A percentile compares a stretch with the other conserved stretches of the same genome.
Evolutionary conservation across 2,797 vertebrate genomes (phyloP).

Genomic region (Thalassophryne amazonica): DNA sequence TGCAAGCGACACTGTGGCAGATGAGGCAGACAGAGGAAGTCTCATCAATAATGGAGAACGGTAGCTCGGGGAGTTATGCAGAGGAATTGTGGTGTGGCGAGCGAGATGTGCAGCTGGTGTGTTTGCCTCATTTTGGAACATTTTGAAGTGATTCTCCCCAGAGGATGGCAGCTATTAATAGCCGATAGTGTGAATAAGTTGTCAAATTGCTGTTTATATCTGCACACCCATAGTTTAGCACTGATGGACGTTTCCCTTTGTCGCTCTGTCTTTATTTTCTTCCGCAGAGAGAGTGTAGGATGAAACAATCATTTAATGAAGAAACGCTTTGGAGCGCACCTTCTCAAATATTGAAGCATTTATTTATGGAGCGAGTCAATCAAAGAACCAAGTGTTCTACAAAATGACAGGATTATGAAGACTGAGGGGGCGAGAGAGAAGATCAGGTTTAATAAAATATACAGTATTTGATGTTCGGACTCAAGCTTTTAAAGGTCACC

Average conservation of each 20-base stretch:
- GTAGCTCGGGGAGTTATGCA: slow-evolving; percentile 47
- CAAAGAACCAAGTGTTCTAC: too few relatives aligned
- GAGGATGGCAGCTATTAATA: slow-evolving; percentile 47
- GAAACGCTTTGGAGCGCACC: too few relatives aligned
- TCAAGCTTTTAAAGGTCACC: too few relatives aligned
- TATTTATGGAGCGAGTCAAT: too few relatives aligned
- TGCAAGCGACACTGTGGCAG: slow-evolving; percentile 37
- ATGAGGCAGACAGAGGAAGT: slow-evolving; percentile 56
- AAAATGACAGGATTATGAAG: too few relatives aligned
- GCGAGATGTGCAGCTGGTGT: slow-evolving; percentile 61
- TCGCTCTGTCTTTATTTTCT: not conserved
- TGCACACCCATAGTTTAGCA: slow-evolving; percentile 6
- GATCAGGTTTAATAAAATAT: too few relatives aligned
- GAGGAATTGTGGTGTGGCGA: slow-evolving; percentile 46
- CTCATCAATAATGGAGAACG: slow-evolving; percentile 68
- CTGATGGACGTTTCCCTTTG: slow-evolving; percentile 1
- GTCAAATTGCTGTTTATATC: slow-evolving; percentile 17
- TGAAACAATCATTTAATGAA: too few relatives aligned
- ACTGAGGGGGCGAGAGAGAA: too few relatives aligned
- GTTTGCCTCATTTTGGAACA: slow-evolving; percentile 60
- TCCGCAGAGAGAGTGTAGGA: not conserved
- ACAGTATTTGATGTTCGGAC: too few relatives aligned
- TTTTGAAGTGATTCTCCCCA: slow-evolving; percentile 45
- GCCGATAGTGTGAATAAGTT: slow-evolving; percentile 35
- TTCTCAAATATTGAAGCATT: too few relatives aligned